These are phyloP conservation scores for Rhopalosiphum maidis DNA, from an alignment of 1,140 invertebrate species.

Conservation along the genomic window DNA sequence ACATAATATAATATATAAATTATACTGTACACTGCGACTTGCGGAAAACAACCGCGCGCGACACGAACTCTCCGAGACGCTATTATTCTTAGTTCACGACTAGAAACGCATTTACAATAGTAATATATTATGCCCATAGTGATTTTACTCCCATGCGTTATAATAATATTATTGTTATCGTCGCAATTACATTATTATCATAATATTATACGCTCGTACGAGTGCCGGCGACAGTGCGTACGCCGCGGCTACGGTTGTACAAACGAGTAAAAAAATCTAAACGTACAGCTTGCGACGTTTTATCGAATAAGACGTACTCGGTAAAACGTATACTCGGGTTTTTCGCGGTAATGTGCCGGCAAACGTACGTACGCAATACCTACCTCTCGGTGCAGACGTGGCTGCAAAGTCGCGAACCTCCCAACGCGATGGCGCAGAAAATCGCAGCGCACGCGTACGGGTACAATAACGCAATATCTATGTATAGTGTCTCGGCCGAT, in stretches of 20 bases:
- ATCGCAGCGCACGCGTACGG: background rate
- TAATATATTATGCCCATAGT: background rate
- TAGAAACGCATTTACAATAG: background rate
- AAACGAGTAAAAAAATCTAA: background rate
- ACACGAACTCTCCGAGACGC: background rate
- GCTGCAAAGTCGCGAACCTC: background rate
- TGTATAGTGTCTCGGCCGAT: background rate
- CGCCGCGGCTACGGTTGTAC: too few species aligned
- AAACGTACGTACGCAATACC: background rate
- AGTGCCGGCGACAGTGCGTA: background rate
- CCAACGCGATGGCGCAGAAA: slow-evolving; percentile 28
- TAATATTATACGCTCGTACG: too few species aligned
- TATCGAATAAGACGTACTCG: background rate
- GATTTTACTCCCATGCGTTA: background rate
- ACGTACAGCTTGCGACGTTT: background rate
- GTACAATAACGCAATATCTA: too few species aligned
- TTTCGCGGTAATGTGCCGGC: background rate
- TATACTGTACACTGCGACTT: background rate
- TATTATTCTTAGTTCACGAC: background rate
- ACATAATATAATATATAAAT: too few species aligned
- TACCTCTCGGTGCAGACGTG: background rate
- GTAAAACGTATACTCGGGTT: background rate
- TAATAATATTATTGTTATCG: background rate
- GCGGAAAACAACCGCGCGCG: background rate
- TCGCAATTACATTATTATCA: too few species aligned